Percentiles rank a stretch among this genome's conserved stretches.
Evolutionary conservation across 2,113 vertebrate genomes (phyloP).

Genomic region (Actinemys pallida): DNA sequence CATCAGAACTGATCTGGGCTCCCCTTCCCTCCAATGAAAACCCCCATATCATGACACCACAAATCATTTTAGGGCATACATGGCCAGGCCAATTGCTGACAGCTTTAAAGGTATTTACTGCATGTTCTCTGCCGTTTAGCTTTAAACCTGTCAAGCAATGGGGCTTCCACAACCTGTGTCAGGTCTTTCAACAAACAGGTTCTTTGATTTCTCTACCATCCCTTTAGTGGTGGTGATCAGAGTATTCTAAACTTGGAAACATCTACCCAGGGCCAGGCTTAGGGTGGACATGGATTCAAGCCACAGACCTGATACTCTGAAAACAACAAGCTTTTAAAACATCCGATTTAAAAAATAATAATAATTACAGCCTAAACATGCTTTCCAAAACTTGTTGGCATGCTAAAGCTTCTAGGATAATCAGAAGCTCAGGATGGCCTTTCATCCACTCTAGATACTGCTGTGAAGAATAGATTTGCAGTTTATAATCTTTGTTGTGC

Average conservation of each 20-base stretch:
- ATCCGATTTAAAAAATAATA: not conserved
- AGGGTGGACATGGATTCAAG: not conserved
- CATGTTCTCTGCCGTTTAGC: not conserved
- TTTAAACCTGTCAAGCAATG: not conserved
- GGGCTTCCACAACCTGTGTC: not conserved
- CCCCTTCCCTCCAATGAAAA: accelerated
- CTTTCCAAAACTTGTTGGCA: conserved; percentile 44
- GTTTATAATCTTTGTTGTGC: not conserved
- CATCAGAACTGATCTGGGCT: accelerated
- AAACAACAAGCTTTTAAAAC: not conserved
- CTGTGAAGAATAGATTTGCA: not conserved
- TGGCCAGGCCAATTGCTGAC: not conserved
- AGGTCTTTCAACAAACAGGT: not conserved
- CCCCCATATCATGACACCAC: not conserved
- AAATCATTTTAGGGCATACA: not conserved
- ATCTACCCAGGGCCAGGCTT: not conserved
- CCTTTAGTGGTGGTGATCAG: not conserved
- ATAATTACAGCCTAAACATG: not conserved
- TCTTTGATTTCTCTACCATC: not conserved
- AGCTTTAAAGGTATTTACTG: not conserved
- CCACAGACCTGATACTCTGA: not conserved
- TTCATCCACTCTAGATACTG: not conserved
- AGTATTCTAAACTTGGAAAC: not conserved
- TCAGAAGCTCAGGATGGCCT: not conserved
- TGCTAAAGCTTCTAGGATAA: not conserved